phyloP scores from a whole-genome alignment of 2,113 vertebrate species.

The Falco punctatus region DNA sequence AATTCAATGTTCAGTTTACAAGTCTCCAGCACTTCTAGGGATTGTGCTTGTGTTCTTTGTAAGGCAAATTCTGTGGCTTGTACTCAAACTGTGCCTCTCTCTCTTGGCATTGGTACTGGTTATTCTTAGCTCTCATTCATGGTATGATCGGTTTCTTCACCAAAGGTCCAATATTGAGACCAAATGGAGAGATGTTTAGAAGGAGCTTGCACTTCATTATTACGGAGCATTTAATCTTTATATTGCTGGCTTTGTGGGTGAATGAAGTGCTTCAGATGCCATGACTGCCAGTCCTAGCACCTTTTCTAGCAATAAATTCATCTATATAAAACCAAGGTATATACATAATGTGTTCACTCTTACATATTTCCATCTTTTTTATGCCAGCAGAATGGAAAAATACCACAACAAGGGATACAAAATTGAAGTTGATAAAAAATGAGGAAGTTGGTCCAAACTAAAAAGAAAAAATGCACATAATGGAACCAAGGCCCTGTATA shows the following conservation, averaged over 20 bases:
- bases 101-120: neutral
- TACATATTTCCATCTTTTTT: neutral
- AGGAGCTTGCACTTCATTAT: neutral
- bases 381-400: neutral
- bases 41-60: neutral
- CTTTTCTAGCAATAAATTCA: neutral
- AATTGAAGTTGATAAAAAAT: neutral
- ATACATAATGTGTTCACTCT: neutral
- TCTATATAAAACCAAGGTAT: neutral
- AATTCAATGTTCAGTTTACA: neutral
- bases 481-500: neutral
- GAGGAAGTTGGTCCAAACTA: neutral
- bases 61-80: neutral
- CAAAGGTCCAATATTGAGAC: neutral
- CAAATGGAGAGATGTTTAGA: neutral
- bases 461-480: neutral
- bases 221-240: neutral
- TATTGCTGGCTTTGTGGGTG: neutral
- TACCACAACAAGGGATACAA: neutral
- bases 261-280: neutral
- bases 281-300: neutral
- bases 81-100: neutral
- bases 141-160: neutral
- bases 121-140: slow-evolving; percentile 8
- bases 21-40: neutral